Conservation (phyloP, 1,140 invertebrate species). For the Papilio helenus region DNA sequence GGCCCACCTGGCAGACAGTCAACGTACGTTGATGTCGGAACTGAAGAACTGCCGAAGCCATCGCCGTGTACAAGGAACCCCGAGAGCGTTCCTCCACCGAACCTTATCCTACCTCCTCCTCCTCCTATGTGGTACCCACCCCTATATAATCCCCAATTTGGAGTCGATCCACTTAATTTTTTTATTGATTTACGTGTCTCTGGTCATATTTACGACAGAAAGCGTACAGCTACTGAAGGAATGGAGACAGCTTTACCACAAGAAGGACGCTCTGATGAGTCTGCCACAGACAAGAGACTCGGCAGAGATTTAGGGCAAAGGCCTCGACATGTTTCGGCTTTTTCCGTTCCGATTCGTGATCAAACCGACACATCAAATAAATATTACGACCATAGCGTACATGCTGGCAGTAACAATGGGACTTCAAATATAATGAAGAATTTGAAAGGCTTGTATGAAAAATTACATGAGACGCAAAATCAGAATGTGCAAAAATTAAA, state of each 20-base stretch:
- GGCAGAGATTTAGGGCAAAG: slow-evolving; percentile 75
- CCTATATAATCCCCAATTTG: slow-evolving; percentile 88
- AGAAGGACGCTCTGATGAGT: slow-evolving; percentile 63
- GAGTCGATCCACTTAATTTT: slow-evolving; percentile 90
- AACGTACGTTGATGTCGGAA: slow-evolving; percentile 72
- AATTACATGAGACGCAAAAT: slow-evolving; percentile 57
- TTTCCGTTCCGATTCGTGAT: slow-evolving; percentile 84
- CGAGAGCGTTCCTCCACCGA: slow-evolving; percentile 77
- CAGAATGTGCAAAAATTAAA: slow-evolving; percentile 53
- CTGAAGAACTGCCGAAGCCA: slow-evolving; percentile 76
- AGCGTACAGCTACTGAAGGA: slow-evolving; percentile 82
- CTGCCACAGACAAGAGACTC: slow-evolving; percentile 64
- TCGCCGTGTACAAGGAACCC: slow-evolving; percentile 66
- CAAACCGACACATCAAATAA: slow-evolving; percentile 58
- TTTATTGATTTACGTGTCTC: slow-evolving; percentile 92
- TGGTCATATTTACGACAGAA: slow-evolving; percentile 91
- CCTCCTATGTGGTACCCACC: slow-evolving; percentile 90
- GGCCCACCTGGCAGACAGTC: slow-evolving; percentile 69
- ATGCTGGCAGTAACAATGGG: slow-evolving; percentile 59
- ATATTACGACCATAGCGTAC: slow-evolving; percentile 61
- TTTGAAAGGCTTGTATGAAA: slow-evolving; percentile 73
- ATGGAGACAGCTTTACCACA: slow-evolving; percentile 58
- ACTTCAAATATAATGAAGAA: slow-evolving; percentile 78
- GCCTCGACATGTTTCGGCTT: slow-evolving; percentile 85
- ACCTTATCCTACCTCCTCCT: slow-evolving; percentile 84